These are phyloP conservation scores for Sarcophaga carnaria DNA, from an alignment of 2,888 invertebrate genomes.

Conservation along the genomic window DNA sequence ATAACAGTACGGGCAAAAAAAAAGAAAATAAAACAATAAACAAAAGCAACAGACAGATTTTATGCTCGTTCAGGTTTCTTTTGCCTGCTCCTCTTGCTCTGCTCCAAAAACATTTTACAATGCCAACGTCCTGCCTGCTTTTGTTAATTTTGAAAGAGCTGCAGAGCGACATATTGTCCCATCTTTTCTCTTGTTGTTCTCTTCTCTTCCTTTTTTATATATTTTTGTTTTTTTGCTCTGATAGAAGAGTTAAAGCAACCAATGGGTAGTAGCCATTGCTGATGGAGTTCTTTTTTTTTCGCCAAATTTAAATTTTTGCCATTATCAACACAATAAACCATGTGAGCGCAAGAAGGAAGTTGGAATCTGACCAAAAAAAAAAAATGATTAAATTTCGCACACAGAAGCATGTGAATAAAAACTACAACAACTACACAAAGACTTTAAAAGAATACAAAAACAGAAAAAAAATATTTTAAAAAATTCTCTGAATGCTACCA, in stretches of 20 bases:
- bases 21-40: not conserved
- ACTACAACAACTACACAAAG: constrained; percentile 5
- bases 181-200: not conserved
- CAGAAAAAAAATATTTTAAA: constrained; percentile 26
- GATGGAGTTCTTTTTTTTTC: too few relatives aligned
- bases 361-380: not conserved
- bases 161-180: constrained; percentile 61
- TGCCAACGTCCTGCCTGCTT: not conserved
- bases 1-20: too few relatives aligned
- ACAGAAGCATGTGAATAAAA: not conserved
- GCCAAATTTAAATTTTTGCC: not conserved
- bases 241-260: too few relatives aligned
- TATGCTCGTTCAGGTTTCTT: not conserved
- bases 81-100: not conserved
- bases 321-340: not conserved
- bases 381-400: not conserved
- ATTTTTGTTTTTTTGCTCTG: too few relatives aligned
- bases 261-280: too few relatives aligned
- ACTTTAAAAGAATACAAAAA: constrained; percentile 2
- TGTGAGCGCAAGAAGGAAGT: not conserved
- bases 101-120: not conserved
- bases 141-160: not conserved
- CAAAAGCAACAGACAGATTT: not conserved
- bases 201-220: not conserved
- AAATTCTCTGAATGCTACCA: not conserved